Conservation (phyloP, 2,888 invertebrate species). For the Trimorus sp. region DNA sequence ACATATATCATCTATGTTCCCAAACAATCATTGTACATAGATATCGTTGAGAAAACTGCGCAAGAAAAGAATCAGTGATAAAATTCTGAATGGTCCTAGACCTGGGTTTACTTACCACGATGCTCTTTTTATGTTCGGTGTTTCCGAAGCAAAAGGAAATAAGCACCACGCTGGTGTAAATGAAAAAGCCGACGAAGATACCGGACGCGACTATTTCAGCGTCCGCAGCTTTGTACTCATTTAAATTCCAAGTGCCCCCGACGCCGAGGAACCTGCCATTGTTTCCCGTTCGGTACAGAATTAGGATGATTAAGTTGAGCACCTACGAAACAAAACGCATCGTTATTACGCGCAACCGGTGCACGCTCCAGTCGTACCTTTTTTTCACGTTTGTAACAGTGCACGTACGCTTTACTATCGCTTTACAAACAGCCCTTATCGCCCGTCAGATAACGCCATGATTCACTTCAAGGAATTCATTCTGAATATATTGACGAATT, state of each 20-base stretch:
- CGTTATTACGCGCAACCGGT: conserved; percentile 16
- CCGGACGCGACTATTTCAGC: conserved; percentile 94
- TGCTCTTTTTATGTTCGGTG: conserved; percentile 89
- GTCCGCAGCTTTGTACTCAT: conserved; percentile 93
- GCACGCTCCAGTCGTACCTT: conserved; percentile 13
- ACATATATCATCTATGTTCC: too few relatives aligned
- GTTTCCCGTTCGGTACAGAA: conserved; percentile 91
- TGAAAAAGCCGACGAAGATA: conserved; percentile 92
- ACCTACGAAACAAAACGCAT: conserved; percentile 83
- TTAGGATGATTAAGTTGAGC: conserved; percentile 90
- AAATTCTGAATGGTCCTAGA: conserved; percentile 30
- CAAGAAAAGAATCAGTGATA: neutral
- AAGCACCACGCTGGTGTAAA: conserved; percentile 90
- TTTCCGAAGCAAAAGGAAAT: conserved; percentile 90
- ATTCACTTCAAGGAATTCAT: conserved; percentile 71
- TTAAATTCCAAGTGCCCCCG: conserved; percentile 94
- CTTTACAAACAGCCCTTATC: conserved; percentile 77
- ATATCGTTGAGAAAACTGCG: too few relatives aligned
- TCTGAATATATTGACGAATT: conserved; percentile 66
- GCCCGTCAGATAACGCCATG: conserved; percentile 71
- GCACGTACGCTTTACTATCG: conserved; percentile 70
- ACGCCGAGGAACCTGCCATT: conserved; percentile 92
- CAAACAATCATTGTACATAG: too few relatives aligned
- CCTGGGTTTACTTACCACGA: conserved; percentile 79
- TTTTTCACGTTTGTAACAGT: conserved; percentile 12